A percentile compares a stretch with the other conserved stretches of the same genome.
These are phyloP conservation scores for Harpagus bidentatus DNA, from an alignment of 2,113 vertebrate species.

Conservation along the genomic window DNA sequence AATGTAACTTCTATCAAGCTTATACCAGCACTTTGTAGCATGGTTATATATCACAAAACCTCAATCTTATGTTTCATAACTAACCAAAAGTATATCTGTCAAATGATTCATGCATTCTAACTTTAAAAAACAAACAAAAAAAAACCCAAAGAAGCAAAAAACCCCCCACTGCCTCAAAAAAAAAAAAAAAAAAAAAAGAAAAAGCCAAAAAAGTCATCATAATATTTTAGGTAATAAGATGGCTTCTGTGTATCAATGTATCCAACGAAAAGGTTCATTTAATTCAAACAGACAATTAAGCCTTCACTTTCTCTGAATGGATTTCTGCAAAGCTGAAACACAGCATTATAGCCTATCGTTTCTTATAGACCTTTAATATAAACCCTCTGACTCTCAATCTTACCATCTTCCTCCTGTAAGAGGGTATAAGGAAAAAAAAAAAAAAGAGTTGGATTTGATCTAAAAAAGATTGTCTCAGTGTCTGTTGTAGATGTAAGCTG, in stretches of 20 bases:
- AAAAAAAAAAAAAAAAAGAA: accelerated
- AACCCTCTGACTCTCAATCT: not conserved
- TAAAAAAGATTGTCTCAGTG: not conserved
- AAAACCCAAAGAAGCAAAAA: not conserved
- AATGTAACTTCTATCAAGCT: not conserved
- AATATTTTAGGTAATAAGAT: not conserved
- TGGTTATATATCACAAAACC: not conserved
- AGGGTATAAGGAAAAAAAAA: not conserved
- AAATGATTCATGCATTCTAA: not conserved
- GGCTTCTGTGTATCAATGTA: not conserved
- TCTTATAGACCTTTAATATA: not conserved
- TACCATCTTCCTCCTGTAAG: not conserved
- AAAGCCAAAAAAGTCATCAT: not conserved
- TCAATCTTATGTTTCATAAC: not conserved
- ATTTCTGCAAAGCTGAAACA: not conserved
- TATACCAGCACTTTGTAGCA: not conserved
- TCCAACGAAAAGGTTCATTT: not conserved
- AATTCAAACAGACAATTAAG: not conserved
- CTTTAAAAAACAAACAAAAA: not conserved
- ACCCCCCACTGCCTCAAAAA: too few relatives aligned
- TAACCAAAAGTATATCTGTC: not conserved
- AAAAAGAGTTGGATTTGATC: not conserved
- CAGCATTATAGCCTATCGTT: not conserved
- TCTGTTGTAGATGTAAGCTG: not conserved
- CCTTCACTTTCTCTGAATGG: not conserved